phyloP scores from a whole-genome alignment of 2,797 vertebrate species.

The Streptopelia turtur region DNA sequence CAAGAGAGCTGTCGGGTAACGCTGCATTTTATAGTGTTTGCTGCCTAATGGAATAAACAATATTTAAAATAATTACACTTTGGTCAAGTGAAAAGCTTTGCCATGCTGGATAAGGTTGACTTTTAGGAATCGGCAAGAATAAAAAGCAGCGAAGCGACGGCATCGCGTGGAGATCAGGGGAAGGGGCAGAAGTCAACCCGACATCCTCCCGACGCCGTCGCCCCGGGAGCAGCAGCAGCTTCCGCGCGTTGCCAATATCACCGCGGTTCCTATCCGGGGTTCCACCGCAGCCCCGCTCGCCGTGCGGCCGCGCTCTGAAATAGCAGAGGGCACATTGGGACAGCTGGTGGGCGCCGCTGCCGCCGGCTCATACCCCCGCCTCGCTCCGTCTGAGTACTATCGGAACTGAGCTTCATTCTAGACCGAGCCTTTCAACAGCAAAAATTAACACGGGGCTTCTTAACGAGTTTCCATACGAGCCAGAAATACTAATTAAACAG shows the following conservation, averaged over 20 bases:
- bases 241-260: background rate
- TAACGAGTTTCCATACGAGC: background rate
- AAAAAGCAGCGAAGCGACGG: accelerated
- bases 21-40: background rate
- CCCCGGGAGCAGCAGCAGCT: background rate
- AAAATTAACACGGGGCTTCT: background rate
- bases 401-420: background rate
- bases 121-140: background rate
- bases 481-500: background rate
- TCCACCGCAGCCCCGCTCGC: no score
- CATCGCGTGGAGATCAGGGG: background rate
- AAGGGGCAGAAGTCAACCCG: accelerated
- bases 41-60: background rate
- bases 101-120: background rate
- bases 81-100: background rate
- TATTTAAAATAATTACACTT: background rate
- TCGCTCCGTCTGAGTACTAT: background rate
- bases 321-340: background rate
- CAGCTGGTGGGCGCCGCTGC: accelerated
- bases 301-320: background rate
- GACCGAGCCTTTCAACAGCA: accelerated
- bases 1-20: background rate
- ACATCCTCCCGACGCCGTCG: background rate
- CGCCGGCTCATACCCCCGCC: background rate
- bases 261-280: background rate